Evolutionary conservation across 2,113 vertebrate genomes (phyloP).

Genomic region (Xiphophorus couchianus): DNA sequence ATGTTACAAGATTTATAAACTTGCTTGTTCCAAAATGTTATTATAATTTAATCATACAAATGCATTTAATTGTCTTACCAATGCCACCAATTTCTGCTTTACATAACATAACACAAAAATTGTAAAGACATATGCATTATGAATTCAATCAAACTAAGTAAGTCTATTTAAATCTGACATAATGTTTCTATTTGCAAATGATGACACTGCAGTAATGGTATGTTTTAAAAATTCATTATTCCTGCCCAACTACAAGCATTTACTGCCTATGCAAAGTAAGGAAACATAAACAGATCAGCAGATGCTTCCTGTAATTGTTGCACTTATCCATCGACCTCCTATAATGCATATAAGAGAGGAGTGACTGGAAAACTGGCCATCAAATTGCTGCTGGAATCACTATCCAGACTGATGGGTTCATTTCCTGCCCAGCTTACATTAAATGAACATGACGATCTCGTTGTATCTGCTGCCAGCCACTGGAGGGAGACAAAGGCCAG

Average conservation of each 20-base stretch:
- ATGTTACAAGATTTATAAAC: too few relatives aligned
- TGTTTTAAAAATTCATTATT: slow-evolving; percentile 1
- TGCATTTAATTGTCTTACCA: neutral
- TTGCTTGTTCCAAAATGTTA: too few relatives aligned
- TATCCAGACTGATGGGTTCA: neutral
- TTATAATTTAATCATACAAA: neutral
- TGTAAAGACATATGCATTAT: neutral
- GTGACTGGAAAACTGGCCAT: slow-evolving; percentile 22
- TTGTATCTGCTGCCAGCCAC: slow-evolving; percentile 26
- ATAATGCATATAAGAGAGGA: slow-evolving; percentile 19
- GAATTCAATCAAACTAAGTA: neutral
- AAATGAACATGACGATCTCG: neutral
- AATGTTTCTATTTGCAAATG: neutral
- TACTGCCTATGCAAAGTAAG: slow-evolving; percentile 12
- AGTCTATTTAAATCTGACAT: neutral
- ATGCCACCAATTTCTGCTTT: neutral
- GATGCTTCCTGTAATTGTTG: slow-evolving; percentile 34
- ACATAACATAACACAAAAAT: neutral
- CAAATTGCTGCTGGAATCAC: slow-evolving; percentile 26
- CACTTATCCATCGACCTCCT: slow-evolving; percentile 22
- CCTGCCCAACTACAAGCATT: slow-evolving; percentile 13
- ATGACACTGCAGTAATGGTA: neutral
- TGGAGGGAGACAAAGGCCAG: slow-evolving; percentile 68
- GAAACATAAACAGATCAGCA: slow-evolving; percentile 30
- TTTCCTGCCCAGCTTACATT: slow-evolving; percentile 22